These are phyloP conservation scores for Stegana nigrithorax DNA, from an alignment of 2,888 invertebrate genomes.

Conservation along the genomic window DNA sequence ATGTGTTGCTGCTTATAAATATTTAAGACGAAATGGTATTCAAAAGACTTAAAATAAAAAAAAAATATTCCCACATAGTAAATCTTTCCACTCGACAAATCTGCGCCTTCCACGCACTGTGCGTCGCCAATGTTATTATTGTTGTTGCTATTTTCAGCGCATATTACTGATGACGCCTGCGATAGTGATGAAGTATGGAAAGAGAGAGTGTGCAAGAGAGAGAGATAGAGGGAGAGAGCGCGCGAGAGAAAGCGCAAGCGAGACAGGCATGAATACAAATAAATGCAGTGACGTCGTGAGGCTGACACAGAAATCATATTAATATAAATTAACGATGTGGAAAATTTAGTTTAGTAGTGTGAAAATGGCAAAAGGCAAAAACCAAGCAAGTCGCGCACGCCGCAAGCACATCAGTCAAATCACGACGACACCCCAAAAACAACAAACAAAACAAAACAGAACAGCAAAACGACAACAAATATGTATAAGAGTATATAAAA, in stretches of 20 bases:
- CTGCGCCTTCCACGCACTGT: neutral
- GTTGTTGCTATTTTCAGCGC: conserved; percentile 1
- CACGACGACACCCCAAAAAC: neutral
- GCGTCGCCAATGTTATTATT: too few species aligned
- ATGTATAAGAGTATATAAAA: neutral
- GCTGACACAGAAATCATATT: conserved; percentile 66
- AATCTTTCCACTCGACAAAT: too few species aligned
- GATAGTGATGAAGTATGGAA: conserved; percentile 13
- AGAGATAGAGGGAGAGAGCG: too few species aligned
- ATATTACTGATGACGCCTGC: conserved; percentile 13
- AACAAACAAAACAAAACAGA: neutral
- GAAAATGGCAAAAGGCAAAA: conserved; percentile 49
- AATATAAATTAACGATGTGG: conserved; percentile 70
- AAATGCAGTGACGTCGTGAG: neutral
- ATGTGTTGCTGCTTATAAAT: too few species aligned
- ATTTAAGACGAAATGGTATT: too few species aligned
- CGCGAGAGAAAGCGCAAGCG: too few species aligned
- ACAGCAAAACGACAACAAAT: neutral
- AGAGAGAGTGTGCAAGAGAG: neutral
- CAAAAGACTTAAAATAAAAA: too few species aligned
- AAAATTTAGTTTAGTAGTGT: conserved; percentile 69
- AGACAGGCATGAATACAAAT: neutral
- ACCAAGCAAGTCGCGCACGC: neutral
- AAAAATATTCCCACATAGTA: too few species aligned
- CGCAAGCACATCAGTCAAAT: neutral